Base-by-base conservation (phyloP, 2,888 invertebrate genomes). In the Cryptus viduatorius region DNA sequence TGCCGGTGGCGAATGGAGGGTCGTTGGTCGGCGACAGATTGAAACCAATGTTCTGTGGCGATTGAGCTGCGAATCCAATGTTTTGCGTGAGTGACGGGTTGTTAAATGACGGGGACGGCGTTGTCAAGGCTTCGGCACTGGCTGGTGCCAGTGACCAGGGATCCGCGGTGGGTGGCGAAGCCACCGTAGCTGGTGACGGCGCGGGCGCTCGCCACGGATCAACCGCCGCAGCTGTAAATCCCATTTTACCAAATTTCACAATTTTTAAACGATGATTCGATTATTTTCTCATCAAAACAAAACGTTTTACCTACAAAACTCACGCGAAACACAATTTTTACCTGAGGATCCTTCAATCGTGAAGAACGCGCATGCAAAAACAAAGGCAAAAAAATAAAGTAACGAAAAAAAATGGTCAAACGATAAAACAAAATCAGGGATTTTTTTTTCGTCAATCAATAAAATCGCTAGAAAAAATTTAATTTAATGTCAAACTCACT, bases 141-240 rank as follows among this genome's bases (percentile, higher is more conserved):
- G 90, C 64, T 65, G 92, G 89, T 46, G 94, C 94, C 94, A 93
- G 92, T 72, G 95, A 94, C 95, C 95, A 95, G 5, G 95, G 95
- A 90, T 95, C 95, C 67, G 92, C 92, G 14, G 89, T 88, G 44
- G 91, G 91, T 71, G 93, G 87, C 37, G 88, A 87, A 65, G 89
- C 82, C 31, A 90, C 89, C 16, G 89, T 88, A 64, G 90, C 90
- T 72, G 90, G 91, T 72, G 88, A 89, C 48, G 86, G 87, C 76
- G 86, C 87, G 61, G 83, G 90, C 82, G 89, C 90, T 90, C 89
- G 92, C 93, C 92, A 93, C 42, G 93, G 93, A 86, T 93, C 93
- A 79, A 91, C 90, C 56, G 93, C 86, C 76, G 92, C 91, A 68
- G 93, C 92, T 92, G 79, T 84, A 89, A 91, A 88, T 69, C 79